Percentiles rank a stretch among this genome's conserved stretches.
Conservation (phyloP, 2,888 invertebrate species). For the Abrostola tripartita region DNA sequence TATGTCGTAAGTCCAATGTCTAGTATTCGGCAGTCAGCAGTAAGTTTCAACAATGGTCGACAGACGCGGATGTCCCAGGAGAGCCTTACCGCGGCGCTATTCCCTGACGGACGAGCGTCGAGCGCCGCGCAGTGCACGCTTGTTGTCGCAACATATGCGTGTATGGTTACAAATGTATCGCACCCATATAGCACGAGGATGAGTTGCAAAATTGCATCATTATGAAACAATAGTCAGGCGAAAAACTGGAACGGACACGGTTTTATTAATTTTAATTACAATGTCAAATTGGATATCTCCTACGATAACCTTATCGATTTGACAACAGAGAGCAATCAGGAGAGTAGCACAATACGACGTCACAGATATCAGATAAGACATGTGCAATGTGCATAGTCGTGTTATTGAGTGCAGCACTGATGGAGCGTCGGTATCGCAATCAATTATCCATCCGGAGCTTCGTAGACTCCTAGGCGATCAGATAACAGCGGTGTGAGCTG, state of each 20-base stretch:
- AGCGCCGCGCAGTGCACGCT: background rate
- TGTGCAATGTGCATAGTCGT: slow-evolving; percentile 7
- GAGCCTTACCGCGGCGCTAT: background rate
- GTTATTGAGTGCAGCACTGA: slow-evolving; percentile 2
- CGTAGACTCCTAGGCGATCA: slow-evolving; percentile 5
- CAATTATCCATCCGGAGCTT: background rate
- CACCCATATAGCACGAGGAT: background rate
- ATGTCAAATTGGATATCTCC: background rate
- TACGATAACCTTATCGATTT: slow-evolving; percentile 17
- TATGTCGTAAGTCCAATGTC: background rate
- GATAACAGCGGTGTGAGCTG: slow-evolving; percentile 2
- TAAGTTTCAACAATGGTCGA: background rate
- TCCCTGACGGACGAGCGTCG: background rate
- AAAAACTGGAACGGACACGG: too few relatives aligned
- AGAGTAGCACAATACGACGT: slow-evolving; percentile 15
- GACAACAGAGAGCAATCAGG: slow-evolving; percentile 32
- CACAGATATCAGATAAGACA: slow-evolving; percentile 22
- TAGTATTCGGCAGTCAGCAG: background rate
- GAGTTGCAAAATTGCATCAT: background rate
- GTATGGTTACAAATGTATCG: background rate
- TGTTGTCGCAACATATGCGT: slow-evolving; percentile 3
- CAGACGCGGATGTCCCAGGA: background rate
- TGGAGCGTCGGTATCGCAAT: background rate
- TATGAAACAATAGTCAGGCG: background rate
- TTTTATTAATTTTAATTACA: too few relatives aligned